These are phyloP conservation scores for Betta splendens DNA, from an alignment of 2,797 vertebrate species.

Conservation along the genomic window DNA sequence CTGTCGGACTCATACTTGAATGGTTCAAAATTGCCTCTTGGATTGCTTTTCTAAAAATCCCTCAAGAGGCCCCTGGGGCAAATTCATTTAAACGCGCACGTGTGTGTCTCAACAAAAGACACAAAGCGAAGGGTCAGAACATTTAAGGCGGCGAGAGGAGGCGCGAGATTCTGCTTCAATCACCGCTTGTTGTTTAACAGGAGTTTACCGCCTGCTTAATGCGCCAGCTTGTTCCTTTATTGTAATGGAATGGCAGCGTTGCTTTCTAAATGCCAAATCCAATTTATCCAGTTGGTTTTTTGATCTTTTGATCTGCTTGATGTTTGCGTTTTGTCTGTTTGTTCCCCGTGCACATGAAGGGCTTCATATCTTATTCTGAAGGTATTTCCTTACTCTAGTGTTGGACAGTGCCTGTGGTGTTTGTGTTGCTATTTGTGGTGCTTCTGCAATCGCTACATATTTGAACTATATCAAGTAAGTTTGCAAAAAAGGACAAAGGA, in stretches of 20 bases:
- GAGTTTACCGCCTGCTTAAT: too few species aligned
- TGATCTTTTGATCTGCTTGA: too few species aligned
- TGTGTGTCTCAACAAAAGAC: constrained; percentile 63
- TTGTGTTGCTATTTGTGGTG: constrained; percentile 10
- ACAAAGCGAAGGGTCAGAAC: constrained; percentile 42
- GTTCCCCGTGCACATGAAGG: background rate
- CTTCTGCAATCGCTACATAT: background rate
- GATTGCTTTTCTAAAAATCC: constrained; percentile 80
- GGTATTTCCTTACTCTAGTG: background rate
- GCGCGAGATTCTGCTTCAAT: too few species aligned
- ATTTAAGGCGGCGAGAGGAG: constrained; percentile 25
- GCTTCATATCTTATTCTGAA: constrained; percentile 7
- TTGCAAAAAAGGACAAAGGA: constrained; percentile 6
- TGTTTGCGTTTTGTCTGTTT: too few species aligned
- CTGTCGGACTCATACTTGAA: constrained; percentile 73
- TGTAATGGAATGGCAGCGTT: too few species aligned
- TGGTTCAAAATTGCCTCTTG: constrained; percentile 78
- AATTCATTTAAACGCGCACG: constrained; percentile 76
- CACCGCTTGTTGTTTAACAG: too few species aligned
- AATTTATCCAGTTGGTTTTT: too few species aligned
- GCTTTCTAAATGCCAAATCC: too few species aligned
- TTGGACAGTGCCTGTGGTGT: constrained; percentile 9
- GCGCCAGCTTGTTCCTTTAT: too few species aligned
- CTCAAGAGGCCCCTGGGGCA: constrained; percentile 66
- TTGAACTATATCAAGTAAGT: background rate